Base-by-base conservation (phyloP, 2,113 vertebrate genomes). In the Melanerpes aurifrons region DNA sequence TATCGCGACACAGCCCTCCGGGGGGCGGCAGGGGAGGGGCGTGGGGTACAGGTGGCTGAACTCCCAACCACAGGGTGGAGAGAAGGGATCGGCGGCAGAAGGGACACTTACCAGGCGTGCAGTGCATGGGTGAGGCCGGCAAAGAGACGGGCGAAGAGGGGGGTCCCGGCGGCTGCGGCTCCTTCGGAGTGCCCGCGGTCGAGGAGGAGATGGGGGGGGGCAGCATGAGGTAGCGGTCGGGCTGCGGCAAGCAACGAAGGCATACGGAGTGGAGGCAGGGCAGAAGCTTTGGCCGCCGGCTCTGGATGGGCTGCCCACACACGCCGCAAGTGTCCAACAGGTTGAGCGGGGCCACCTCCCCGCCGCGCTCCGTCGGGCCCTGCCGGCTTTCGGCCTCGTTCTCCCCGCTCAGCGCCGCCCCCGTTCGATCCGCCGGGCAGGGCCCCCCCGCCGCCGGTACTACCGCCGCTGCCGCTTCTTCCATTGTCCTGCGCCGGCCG, bases 261-360 rank as follows among this genome's bases (percentile, higher is more conserved):
- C 99, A 99, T 95, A 99, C 98, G 18, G 99, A 99, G 98, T 99
- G 99, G 21, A 99, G 98, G 87, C 99, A 99, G 20, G 99, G 99
- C 93, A 99, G 98, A 78, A 99, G 98, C 94, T 99, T 99, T 95
- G 99, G 99, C 95, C 98, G 98, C 78, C 99, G 98, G 97, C 98
- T 99, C 97, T 99, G 98, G 92, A 99, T 99, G 93, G 98, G 98
- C 97, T 98, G 96, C 86, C 98, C 98, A 94, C 99, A 99, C 83
- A 98, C 98, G 47, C 98, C 98, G 93, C 99, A 99, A 86, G 99
- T 99, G 96, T 99, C 99, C 99, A 99, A 98, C 95, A 99, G 98
- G 95, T 98, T 98, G 97, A 98, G 97, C 16, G 96, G 96, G 64
- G 97, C 96, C 96, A 74, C 97, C 97, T 97, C 98, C 92, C 92